Evolutionary conservation across 1,140 invertebrate species (phyloP).

Genomic region (Hirudo medicinalis): DNA sequence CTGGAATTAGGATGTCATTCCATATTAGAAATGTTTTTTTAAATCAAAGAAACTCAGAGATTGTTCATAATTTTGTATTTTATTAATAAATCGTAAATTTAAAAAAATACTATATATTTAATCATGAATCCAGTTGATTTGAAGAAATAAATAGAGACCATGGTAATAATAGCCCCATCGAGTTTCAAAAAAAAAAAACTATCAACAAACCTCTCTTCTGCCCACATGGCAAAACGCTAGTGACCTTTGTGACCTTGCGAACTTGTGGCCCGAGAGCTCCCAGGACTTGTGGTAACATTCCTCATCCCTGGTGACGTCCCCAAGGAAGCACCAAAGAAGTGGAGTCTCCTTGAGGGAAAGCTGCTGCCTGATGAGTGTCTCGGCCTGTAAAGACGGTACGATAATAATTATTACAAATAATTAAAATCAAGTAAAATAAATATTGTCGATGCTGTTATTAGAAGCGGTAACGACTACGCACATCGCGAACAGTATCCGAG

Average conservation of each 20-base stretch:
- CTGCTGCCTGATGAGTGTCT: slow-evolving; percentile 70
- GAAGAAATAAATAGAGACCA: too few species aligned
- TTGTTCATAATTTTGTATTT: too few species aligned
- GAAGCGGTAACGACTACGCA: too few species aligned
- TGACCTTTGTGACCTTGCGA: slow-evolving; percentile 32
- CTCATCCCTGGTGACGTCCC: slow-evolving; percentile 59
- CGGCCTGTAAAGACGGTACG: slow-evolving; percentile 51
- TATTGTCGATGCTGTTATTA: too few species aligned
- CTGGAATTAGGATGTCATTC: too few species aligned
- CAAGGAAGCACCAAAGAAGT: slow-evolving; percentile 73
- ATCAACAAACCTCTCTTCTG: slow-evolving; percentile 28
- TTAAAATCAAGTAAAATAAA: too few species aligned
- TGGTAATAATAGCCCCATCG: background rate
- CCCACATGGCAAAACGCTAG: slow-evolving; percentile 27
- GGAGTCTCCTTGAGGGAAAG: slow-evolving; percentile 65
- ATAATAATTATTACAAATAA: slow-evolving; percentile 19
- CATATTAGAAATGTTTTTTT: too few species aligned
- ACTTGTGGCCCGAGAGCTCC: slow-evolving; percentile 59
- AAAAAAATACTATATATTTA: too few species aligned
- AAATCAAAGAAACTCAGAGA: too few species aligned
- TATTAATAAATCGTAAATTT: too few species aligned
- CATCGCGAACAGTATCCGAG: too few species aligned
- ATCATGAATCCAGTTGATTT: too few species aligned
- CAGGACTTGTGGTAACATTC: slow-evolving; percentile 74
- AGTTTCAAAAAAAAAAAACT: background rate